Percentiles rank a stretch among this genome's conserved stretches.
Evolutionary conservation across 2,113 vertebrate genomes (phyloP).

Genomic region (Trachemys scripta): DNA sequence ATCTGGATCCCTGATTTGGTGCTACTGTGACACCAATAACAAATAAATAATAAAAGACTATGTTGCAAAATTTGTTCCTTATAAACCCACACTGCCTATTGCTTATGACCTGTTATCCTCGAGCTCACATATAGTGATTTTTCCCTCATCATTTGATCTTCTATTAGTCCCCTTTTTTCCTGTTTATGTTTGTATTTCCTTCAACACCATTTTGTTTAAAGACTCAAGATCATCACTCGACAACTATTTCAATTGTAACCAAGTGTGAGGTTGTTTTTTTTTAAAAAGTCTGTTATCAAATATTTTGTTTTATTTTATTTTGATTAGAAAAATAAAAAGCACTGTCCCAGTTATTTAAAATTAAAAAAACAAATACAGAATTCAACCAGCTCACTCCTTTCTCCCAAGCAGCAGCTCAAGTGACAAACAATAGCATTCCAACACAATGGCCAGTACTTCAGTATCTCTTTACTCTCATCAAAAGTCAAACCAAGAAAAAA

Average conservation of each 20-base stretch:
- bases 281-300: not conserved
- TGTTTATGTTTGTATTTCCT: not conserved
- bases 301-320: not conserved
- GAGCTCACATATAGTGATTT: not conserved
- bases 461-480: not conserved
- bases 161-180: not conserved
- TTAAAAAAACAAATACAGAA: not conserved
- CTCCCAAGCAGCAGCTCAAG: not conserved
- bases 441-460: not conserved
- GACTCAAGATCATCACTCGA: not conserved
- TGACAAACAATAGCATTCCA: not conserved
- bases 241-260: not conserved
- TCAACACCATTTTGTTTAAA: not conserved
- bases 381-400: not conserved
- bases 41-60: not conserved
- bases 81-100: not conserved
- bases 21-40: not conserved
- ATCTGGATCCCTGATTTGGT: not conserved
- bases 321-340: not conserved
- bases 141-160: not conserved
- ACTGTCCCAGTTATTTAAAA: not conserved
- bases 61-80: not conserved
- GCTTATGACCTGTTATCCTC: not conserved
- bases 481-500: not conserved
- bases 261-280: not conserved